phyloP scores from a whole-genome alignment of 2,888 invertebrate species.

The Oegoconia quadripuncta region DNA sequence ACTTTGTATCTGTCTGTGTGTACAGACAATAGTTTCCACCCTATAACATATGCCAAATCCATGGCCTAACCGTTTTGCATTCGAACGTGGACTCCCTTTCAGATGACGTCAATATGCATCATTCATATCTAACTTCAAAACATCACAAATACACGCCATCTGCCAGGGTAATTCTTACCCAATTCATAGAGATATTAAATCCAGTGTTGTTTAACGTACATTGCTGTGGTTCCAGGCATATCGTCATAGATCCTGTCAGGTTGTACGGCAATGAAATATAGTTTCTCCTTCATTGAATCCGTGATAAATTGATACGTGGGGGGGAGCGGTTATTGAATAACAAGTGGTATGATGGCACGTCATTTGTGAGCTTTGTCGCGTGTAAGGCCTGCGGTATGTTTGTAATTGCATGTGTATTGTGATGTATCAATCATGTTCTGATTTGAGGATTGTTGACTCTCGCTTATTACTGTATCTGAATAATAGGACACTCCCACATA shows the following conservation, averaged over 20 bases:
- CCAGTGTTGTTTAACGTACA: too few species aligned
- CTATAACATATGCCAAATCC: constrained; percentile 78
- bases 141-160: constrained; percentile 21
- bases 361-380: constrained; percentile 42
- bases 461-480: not conserved
- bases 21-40: constrained; percentile 59
- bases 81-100: constrained; percentile 72
- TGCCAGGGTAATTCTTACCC: constrained; percentile 10
- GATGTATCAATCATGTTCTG: constrained; percentile 30
- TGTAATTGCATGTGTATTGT: constrained; percentile 37
- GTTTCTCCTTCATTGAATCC: constrained; percentile 76
- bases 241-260: constrained; percentile 55
- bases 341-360: constrained; percentile 60
- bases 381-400: constrained; percentile 33
- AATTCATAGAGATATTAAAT: too few species aligned
- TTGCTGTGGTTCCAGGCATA: constrained; percentile 4
- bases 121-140: constrained; percentile 28
- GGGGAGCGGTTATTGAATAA: constrained; percentile 74
- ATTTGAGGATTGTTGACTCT: constrained; percentile 17
- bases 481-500: too few species aligned
- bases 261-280: constrained; percentile 69
- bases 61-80: constrained; percentile 76
- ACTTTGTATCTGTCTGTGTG: too few species aligned
- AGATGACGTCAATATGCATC: constrained; percentile 76
- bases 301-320: constrained; percentile 75